Base-by-base conservation (phyloP, 2,888 invertebrate species). In the Timema cristinae region DNA sequence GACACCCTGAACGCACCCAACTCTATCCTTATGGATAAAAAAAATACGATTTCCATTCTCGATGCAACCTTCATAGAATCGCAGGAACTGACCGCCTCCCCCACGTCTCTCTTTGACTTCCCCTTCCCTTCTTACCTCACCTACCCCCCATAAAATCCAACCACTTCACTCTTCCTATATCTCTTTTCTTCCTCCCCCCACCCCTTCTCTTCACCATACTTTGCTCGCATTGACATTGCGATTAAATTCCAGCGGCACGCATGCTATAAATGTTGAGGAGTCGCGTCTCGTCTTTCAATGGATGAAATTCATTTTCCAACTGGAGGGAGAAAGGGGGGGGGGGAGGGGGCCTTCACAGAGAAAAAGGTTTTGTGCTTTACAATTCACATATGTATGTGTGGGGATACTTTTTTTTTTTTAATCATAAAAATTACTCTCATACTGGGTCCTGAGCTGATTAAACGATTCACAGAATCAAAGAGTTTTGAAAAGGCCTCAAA, bases 201-300 rank as follows among this genome's bases (percentile, higher is more conserved):
- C 68, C 47, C 32, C 6, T 48, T 48, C 13, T 15, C n/a, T 49
- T 15, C 68, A 8, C 47, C 9, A 10, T 7, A 48, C 67, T 10
- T 10, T 47, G 56, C 4, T 10, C 48, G n/a, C 59, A 63, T 49
- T 68, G 67, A 16, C 68, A 68, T 68, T 68, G 50, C 70, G 70
- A 72, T 72, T 72, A 72, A 72, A 72, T 72, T 72, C 72, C 72
- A 70, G 13, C 11, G 61, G 71, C 67, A 16, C 71, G 47, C 56
- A 56, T 47, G 66, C 52, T 54, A n/a, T 50, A n/a, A 4, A 66
- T 8, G 15, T 54, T 16, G 52, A 13, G 13, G 10, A 48, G 52
- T 54, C 63, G 47, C n/a, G 32, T 50, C 50, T 50, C 49, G 13
- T 59, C 67, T 70, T 69, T 69, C 72, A 66, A 71, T 71, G 66